These are phyloP conservation scores for Archips crataeganus DNA, from an alignment of 2,888 invertebrate genomes.

Conservation along the genomic window DNA sequence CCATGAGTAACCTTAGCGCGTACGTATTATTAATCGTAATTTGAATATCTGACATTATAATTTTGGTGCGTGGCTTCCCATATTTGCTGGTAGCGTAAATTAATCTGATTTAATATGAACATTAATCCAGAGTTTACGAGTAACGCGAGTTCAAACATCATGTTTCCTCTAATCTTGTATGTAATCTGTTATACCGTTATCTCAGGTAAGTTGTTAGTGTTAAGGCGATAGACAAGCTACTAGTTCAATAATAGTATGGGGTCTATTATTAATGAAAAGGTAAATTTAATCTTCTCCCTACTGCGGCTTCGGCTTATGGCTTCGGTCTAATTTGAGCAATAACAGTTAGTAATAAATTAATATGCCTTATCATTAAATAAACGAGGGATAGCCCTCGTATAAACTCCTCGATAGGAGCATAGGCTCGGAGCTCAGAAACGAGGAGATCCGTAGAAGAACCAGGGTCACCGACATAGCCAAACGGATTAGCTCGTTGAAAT, in stretches of 20 bases:
- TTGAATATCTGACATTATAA: slow-evolving; percentile 10
- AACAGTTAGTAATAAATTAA: no score
- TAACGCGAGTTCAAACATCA: slow-evolving; percentile 28
- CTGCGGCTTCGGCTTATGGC: no score
- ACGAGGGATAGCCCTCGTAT: no score
- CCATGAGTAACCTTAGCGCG: background rate
- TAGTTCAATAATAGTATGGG: background rate
- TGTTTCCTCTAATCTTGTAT: slow-evolving; percentile 34
- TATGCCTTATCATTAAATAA: no score
- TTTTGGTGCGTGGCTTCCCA: background rate
- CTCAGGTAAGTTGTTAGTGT: slow-evolving; percentile 6
- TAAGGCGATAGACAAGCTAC: slow-evolving; percentile 1
- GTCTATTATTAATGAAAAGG: no score
- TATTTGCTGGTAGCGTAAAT: slow-evolving; percentile 16
- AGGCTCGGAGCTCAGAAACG: no score
- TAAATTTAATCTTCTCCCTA: background rate
- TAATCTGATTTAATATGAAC: slow-evolving; percentile 29
- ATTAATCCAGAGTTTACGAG: slow-evolving; percentile 21
- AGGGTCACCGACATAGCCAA: no score
- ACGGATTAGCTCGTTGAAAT: no score
- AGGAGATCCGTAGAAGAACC: no score
- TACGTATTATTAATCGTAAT: background rate
- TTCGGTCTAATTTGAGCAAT: no score
- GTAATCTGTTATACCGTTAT: slow-evolving; percentile 29
- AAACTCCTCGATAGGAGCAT: no score